phyloP scores from a whole-genome alignment of 2,113 vertebrate species.

The Coracopsis vasa region DNA sequence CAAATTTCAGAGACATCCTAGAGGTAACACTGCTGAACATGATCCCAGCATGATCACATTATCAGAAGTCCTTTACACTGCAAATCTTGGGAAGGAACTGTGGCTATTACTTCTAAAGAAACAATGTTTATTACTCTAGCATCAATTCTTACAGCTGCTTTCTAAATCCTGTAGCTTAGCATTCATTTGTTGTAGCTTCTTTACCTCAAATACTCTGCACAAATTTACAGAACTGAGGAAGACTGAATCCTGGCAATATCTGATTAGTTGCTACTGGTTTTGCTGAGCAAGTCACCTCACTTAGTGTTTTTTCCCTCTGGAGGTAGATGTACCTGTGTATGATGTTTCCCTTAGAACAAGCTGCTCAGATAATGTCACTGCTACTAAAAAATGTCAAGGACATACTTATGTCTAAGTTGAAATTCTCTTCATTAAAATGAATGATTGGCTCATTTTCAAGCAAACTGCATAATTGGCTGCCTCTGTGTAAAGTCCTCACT shows the following conservation, averaged over 20 bases:
- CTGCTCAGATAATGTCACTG: constrained; percentile 6
- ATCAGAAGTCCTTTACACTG: not conserved
- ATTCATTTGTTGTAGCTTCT: not conserved
- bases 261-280: not conserved
- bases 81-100: not conserved
- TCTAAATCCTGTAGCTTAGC: not conserved
- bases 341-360: not conserved
- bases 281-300: not conserved
- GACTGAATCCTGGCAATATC: not conserved
- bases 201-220: not conserved
- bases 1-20: not conserved
- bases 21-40: not conserved
- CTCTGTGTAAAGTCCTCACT: not conserved
- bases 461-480: not conserved
- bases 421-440: constrained; percentile 38
- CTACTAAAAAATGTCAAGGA: constrained; percentile 37
- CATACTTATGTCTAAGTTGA: not conserved
- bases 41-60: not conserved
- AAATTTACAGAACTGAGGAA: not conserved
- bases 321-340: not conserved
- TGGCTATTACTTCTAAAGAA: not conserved
- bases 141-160: not conserved
- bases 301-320: not conserved
- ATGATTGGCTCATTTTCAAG: not conserved
- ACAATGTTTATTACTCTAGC: not conserved